Base-by-base conservation (phyloP, 2,888 invertebrate species). In the Mycalesis mineus region DNA sequence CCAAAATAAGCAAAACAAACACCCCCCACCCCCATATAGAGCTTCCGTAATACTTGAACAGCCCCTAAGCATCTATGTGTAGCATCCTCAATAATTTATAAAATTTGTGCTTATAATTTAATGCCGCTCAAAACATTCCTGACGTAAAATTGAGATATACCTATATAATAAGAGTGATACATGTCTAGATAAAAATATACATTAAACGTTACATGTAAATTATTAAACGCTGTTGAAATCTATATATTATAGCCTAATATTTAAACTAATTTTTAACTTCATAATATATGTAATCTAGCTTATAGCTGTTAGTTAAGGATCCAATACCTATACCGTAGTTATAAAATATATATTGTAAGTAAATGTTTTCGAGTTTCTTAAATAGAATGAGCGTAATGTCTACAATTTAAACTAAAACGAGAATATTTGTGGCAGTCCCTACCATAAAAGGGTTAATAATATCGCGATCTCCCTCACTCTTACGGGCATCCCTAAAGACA, bases 41-140 rank as follows among this genome's bases (percentile, higher is more conserved):
- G n/a, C n/a, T n/a, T n/a, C n/a, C n/a, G n/a, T n/a, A n/a, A n/a
- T n/a, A n/a, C n/a, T n/a, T n/a, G n/a, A n/a, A n/a, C n/a, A n/a
- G n/a, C n/a, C n/a, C n/a, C n/a, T n/a, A n/a, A n/a, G n/a, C n/a
- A n/a, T n/a, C n/a, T n/a, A n/a, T n/a, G n/a, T n/a, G n/a, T n/a
- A n/a, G n/a, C n/a, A n/a, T n/a, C n/a, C n/a, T n/a, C n/a, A n/a
- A n/a, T n/a, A n/a, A n/a, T n/a, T n/a, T n/a, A n/a, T n/a, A 22
- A 22, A 5, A 22, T 2, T 22, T 22, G 22, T 22, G 2, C 22
- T 22, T 22, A 22, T 22, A n/a, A n/a, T 22, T 22, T 4, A 48
- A 17, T 36, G 11, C 17, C 17, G 48, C 36, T 48, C 48, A 48
- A 48, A 45, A 36, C 48, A 48, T 48, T 48, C 48, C 48, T 36